Evolutionary conservation across 2,113 vertebrate genomes (phyloP).

Genomic region (Oxyura jamaicensis): DNA sequence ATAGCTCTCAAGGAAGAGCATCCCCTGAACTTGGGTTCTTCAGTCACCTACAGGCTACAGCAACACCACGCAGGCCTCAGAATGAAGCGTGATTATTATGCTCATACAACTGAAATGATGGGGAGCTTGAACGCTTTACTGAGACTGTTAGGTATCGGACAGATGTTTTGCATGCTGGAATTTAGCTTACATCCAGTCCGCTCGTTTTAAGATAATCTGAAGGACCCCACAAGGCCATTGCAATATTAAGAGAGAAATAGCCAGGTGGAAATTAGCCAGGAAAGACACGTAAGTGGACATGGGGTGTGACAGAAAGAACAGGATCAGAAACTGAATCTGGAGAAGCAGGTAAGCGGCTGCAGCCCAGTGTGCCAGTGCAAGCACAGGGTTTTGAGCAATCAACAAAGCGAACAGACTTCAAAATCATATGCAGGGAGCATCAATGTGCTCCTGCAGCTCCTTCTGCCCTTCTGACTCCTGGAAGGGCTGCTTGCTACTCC

Average conservation of each 20-base stretch:
- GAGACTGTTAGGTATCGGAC: background rate
- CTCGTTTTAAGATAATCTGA: background rate
- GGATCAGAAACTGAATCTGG: background rate
- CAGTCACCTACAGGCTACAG: background rate
- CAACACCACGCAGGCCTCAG: background rate
- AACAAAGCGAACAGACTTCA: background rate
- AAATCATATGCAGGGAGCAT: fast-evolving
- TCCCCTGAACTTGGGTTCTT: background rate
- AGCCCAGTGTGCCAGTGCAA: background rate
- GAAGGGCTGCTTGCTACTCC: background rate
- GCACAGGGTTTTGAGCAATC: background rate
- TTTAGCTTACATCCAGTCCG: background rate
- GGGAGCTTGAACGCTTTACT: background rate
- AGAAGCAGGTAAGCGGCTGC: background rate
- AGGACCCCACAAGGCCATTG: background rate
- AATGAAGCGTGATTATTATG: background rate
- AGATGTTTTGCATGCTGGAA: background rate
- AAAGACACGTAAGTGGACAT: background rate
- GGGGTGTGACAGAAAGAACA: fast-evolving
- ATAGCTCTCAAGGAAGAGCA: background rate
- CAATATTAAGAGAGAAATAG: background rate
- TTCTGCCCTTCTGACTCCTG: background rate
- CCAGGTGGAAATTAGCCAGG: background rate
- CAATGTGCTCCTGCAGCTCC: background rate
- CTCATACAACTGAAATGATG: background rate